phyloP scores from a whole-genome alignment of 2,113 vertebrate species.

The Tor tambroides region DNA sequence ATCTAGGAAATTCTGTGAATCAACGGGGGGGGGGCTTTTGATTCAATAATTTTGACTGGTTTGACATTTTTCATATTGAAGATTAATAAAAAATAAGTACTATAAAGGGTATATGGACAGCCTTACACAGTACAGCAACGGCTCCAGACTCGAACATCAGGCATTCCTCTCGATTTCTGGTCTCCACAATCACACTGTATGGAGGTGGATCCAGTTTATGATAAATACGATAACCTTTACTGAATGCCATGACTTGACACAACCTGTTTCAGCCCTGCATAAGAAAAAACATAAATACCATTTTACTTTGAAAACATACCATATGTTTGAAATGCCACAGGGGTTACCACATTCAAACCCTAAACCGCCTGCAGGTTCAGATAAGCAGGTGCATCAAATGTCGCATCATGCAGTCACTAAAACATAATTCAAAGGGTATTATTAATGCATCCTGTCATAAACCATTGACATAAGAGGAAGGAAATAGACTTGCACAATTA shows the following conservation, averaged over 20 bases:
- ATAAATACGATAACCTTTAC: conserved; percentile 96
- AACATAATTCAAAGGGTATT: background rate
- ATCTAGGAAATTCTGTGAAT: background rate
- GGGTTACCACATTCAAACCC: background rate
- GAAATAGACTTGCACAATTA: background rate
- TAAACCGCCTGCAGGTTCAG: background rate
- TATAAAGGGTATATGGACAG: background rate
- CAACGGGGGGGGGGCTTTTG: background rate
- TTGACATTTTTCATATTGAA: background rate
- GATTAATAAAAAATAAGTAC: background rate
- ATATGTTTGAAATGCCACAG: background rate
- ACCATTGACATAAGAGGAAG: background rate
- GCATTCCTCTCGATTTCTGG: conserved; percentile 90
- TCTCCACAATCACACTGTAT: conserved; percentile 95
- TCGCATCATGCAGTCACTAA: background rate
- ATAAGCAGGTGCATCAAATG: conserved; percentile 16
- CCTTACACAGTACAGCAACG: conserved; percentile 95
- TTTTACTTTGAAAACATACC: conserved; percentile 15
- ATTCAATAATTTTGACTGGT: background rate
- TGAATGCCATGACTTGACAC: conserved; percentile 88
- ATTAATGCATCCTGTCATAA: background rate
- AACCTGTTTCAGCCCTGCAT: conserved; percentile 60
- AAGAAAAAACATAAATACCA: conserved; percentile 6
- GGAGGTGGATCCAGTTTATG: conserved; percentile 95
- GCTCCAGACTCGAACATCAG: conserved; percentile 97